Base-by-base conservation (phyloP, 2,113 vertebrate species). In the Proterorhinus semilunaris region DNA sequence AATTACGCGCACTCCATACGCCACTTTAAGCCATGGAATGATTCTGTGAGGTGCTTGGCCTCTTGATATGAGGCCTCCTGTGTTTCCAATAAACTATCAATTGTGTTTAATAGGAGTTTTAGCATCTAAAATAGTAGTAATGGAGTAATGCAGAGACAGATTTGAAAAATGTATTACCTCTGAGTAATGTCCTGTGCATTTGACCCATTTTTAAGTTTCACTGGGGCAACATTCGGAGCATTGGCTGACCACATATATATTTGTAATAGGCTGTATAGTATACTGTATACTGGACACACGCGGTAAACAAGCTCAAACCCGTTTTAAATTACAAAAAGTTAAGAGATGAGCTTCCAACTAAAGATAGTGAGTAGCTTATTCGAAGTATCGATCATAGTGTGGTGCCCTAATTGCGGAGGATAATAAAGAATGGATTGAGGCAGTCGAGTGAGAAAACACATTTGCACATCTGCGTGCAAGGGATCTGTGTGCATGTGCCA, bases 351-450 rank as follows among this genome's bases (percentile, higher is more conserved):
- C 9, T 54, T 54, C 53, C 53, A 67, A 15, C 67, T 66, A 74
- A 76, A 65, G 54, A 63, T 66, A 77, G 53, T 48, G 36, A 58
- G 62, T 65, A 58, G 43, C 73, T 79, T 68, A 78, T 75, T 84
- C 77, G 66, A 72, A 54, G 69, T 73, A 87, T 86, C 80, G 83
- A 89, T 90, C 86, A 68, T 5, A 49, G 47, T 16, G n/a, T 69
- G 75, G 70, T 43, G 15, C 68, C 46, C 67, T 88, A 83, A 87
- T 88, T 87, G 82, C 66, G 68, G 72, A 75, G 68, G 80, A 85
- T 90, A 91, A 90, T 88, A 89, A 86, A 80, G 69, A 74, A 90
- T 89, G 78, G 89, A 91, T 81, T 80, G 70, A 88, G 64, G 81
- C 85, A 77, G 66, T 82, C 66, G 76, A 71, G 85, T 80, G 77